Conservation (phyloP, 2,797 vertebrate genomes). For the Leptodactylus fallax region DNA sequence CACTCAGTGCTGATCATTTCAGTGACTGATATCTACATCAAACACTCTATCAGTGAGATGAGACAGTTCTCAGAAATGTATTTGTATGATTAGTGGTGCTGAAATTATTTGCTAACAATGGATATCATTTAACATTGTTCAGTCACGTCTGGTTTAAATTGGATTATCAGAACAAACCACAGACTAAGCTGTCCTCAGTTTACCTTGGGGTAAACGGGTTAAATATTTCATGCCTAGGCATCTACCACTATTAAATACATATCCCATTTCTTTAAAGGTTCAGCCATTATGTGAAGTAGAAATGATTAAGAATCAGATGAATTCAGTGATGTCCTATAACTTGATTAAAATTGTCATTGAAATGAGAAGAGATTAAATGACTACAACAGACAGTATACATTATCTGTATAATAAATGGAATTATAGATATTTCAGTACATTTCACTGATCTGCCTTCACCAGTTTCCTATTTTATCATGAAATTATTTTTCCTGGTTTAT, state of each 20-base stretch:
- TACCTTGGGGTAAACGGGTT: slow-evolving; percentile 2
- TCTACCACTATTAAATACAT: background rate
- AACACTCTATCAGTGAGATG: background rate
- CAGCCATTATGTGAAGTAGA: background rate
- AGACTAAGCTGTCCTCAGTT: slow-evolving; percentile 6
- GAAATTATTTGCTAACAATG: slow-evolving; percentile 21
- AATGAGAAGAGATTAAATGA: background rate
- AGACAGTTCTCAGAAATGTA: background rate
- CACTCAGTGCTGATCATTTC: background rate
- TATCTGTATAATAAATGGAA: background rate
- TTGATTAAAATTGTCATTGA: background rate
- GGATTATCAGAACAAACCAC: slow-evolving; percentile 15
- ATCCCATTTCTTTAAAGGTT: background rate
- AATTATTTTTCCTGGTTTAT: background rate
- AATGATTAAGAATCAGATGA: slow-evolving; percentile 11
- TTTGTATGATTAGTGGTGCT: slow-evolving; percentile 6
- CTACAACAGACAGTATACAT: background rate
- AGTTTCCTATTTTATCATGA: background rate
- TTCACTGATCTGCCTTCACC: background rate
- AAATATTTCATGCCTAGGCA: slow-evolving; percentile 7
- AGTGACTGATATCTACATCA: background rate
- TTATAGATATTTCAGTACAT: background rate
- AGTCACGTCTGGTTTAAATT: background rate
- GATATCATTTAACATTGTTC: slow-evolving; percentile 25
- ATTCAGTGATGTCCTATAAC: background rate